Evolutionary conservation across 1,140 invertebrate species (phyloP).

Genomic region (Meloidogyne floridensis): DNA sequence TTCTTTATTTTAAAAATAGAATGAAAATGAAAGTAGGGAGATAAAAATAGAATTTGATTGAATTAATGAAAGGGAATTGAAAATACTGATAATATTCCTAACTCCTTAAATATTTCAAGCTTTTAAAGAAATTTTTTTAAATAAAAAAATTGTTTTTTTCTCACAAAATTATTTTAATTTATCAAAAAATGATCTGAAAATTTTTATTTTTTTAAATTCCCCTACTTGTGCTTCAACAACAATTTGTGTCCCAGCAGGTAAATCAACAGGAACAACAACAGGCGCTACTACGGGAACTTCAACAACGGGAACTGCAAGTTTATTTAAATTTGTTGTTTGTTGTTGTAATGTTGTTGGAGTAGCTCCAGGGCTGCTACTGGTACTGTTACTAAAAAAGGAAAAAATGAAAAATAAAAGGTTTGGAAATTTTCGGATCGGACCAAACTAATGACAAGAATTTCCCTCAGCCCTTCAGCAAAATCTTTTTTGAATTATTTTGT

Average conservation of each 20-base stretch:
- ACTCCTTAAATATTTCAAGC: too few relatives aligned
- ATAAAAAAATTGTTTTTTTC: neutral
- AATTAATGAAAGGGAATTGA: neutral
- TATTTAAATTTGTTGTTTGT: neutral
- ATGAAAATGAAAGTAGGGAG: neutral
- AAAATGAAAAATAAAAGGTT: neutral
- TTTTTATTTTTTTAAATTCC: neutral
- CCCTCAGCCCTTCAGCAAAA: too few relatives aligned
- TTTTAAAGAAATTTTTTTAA: too few relatives aligned
- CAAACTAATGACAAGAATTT: too few relatives aligned
- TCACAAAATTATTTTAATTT: too few relatives aligned
- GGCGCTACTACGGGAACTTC: slow-evolving; percentile 24
- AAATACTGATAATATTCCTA: too few relatives aligned
- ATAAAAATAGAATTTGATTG: slow-evolving; percentile 2
- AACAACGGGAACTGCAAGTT: neutral
- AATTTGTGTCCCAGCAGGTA: slow-evolving; percentile 63
- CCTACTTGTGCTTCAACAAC: slow-evolving; percentile 59
- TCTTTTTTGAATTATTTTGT: too few relatives aligned
- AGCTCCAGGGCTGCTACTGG: neutral
- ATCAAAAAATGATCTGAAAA: neutral
- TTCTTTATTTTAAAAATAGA: neutral
- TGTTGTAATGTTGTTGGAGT: neutral
- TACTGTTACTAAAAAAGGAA: too few relatives aligned
- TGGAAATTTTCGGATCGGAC: too few relatives aligned
- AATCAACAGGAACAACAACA: slow-evolving; percentile 49